These are phyloP conservation scores for Strigamia transsilvanica DNA, from an alignment of 2,888 invertebrate genomes.

Conservation along the genomic window DNA sequence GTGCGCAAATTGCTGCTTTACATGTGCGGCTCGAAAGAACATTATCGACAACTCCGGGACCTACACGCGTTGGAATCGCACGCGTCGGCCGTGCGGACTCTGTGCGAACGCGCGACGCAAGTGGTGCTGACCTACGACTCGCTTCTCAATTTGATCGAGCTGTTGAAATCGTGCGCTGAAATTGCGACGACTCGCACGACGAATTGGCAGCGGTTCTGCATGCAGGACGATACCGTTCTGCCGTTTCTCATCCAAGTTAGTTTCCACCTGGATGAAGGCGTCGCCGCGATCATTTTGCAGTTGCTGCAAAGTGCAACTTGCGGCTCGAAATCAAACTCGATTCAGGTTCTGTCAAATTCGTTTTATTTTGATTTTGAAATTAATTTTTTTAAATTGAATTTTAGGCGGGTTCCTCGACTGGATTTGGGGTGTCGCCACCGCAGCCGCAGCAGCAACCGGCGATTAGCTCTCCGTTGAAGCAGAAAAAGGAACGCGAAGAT, in stretches of 20 bases:
- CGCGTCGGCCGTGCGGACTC: conserved; percentile 66
- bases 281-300: conserved; percentile 89
- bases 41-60: conserved; percentile 92
- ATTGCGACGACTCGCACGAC: conserved; percentile 88
- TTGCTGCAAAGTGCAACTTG: conserved; percentile 89
- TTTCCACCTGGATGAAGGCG: conserved; percentile 85
- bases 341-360: conserved; percentile 18
- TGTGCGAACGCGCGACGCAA: conserved; percentile 59
- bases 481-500: conserved; percentile 59
- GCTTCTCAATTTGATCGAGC: conserved; percentile 92
- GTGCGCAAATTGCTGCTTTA: conserved; percentile 86
- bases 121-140: conserved; percentile 80
- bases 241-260: conserved; percentile 82
- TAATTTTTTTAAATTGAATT: neutral
- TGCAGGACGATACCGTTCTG: conserved; percentile 78
- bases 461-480: conserved; percentile 57
- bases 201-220: conserved; percentile 94
- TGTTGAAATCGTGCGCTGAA: conserved; percentile 92
- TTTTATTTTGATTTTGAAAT: neutral
- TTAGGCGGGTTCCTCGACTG: neutral
- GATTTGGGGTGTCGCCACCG: neutral
- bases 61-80: conserved; percentile 91
- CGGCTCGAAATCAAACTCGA: neutral
- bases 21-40: conserved; percentile 94
- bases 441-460: conserved; percentile 50